Conservation (phyloP, 2,797 vertebrate genomes). For the Adelosebastes latens region DNA sequence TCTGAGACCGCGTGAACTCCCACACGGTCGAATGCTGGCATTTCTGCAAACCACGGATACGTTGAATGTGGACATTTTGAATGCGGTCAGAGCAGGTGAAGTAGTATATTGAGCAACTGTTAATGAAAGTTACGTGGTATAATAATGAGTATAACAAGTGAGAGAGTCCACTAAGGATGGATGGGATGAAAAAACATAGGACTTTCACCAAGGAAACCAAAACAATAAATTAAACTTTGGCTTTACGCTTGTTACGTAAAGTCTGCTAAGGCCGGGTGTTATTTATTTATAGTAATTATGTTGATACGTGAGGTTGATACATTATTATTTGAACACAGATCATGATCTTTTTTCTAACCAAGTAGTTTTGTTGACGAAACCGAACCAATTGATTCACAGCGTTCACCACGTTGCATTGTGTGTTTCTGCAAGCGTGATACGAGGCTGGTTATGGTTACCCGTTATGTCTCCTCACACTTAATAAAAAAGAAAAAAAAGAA, state of each 20-base stretch:
- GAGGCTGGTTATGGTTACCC: background rate
- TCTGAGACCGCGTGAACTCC: background rate
- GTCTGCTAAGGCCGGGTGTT: too few species aligned
- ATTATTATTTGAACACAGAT: too few species aligned
- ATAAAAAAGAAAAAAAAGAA: too few species aligned
- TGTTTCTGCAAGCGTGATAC: background rate
- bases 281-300: too few species aligned
- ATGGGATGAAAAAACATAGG: background rate
- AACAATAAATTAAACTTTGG: too few species aligned
- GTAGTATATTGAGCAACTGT: too few species aligned
- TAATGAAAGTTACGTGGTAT: fast-evolving
- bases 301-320: too few species aligned
- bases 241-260: background rate
- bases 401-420: background rate
- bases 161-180: background rate
- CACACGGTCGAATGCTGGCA: background rate
- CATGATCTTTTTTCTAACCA: too few species aligned
- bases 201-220: background rate
- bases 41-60: background rate
- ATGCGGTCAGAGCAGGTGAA: background rate
- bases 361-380: too few species aligned
- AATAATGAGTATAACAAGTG: background rate
- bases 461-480: too few species aligned
- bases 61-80: background rate
- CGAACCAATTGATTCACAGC: background rate